Evolutionary conservation across 2,888 invertebrate species (phyloP).

Genomic region (Rhyacophila evoluta): DNA sequence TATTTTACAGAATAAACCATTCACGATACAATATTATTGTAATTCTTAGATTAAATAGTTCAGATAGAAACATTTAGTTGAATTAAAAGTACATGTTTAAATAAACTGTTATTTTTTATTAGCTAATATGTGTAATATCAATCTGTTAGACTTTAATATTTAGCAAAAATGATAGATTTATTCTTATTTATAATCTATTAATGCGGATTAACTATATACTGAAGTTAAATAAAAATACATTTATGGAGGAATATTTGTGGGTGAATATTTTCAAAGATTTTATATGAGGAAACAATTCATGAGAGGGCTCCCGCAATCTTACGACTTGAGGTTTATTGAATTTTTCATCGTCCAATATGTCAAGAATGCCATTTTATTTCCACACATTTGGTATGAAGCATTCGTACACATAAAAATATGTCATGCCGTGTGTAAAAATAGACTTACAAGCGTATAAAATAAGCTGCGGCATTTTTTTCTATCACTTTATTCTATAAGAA

Average conservation of each 20-base stretch:
- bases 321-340: conserved; percentile 42
- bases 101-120: too few species aligned
- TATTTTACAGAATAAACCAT: too few species aligned
- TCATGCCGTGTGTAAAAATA: not conserved
- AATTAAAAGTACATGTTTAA: too few species aligned
- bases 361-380: conserved; percentile 39
- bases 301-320: not conserved
- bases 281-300: not conserved
- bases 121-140: too few species aligned
- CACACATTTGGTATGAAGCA: conserved; percentile 29
- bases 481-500: not conserved
- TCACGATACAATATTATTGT: too few species aligned
- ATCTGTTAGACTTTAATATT: too few species aligned
- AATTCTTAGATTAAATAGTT: too few species aligned
- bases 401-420: conserved; percentile 2
- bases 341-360: conserved; percentile 44
- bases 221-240: conserved; percentile 1
- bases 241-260: not conserved
- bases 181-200: too few species aligned
- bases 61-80: too few species aligned
- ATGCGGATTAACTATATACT: too few species aligned
- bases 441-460: not conserved
- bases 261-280: not conserved
- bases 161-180: too few species aligned
- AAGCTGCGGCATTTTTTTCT: not conserved